These are phyloP conservation scores for Noctua pronuba DNA, from an alignment of 2,888 invertebrate genomes.

Conservation along the genomic window DNA sequence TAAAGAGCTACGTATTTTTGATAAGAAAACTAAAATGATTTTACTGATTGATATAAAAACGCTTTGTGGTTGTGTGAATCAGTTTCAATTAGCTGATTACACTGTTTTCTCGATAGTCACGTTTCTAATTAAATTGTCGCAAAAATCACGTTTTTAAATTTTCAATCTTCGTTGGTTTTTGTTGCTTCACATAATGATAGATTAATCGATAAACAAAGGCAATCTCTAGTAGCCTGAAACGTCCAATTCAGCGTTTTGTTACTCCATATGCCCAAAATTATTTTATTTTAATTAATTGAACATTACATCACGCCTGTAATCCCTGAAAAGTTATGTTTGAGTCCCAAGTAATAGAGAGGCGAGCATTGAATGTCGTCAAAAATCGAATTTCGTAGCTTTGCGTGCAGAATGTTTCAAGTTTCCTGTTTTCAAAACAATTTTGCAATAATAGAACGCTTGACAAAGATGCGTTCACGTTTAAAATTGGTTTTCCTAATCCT, in stretches of 20 bases:
- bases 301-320: neutral
- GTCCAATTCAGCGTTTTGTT: constrained; percentile 27
- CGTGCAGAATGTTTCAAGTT: neutral
- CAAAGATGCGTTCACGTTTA: constrained; percentile 36
- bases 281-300: neutral
- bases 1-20: neutral
- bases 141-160: neutral
- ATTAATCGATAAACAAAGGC: neutral
- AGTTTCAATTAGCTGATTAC: neutral
- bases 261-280: neutral
- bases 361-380: neutral
- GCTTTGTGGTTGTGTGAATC: neutral
- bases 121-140: neutral
- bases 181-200: neutral
- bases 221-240: constrained; percentile 10
- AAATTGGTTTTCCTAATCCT: neutral
- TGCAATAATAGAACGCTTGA: constrained; percentile 39
- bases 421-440: neutral
- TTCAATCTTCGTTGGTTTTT: neutral
- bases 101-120: neutral
- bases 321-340: neutral
- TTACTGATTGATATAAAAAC: neutral
- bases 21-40: constrained; percentile 14
- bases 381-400: neutral
- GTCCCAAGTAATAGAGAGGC: neutral